phyloP scores from a whole-genome alignment of 2,888 invertebrate genomes.

The Ernsta delagoae region DNA sequence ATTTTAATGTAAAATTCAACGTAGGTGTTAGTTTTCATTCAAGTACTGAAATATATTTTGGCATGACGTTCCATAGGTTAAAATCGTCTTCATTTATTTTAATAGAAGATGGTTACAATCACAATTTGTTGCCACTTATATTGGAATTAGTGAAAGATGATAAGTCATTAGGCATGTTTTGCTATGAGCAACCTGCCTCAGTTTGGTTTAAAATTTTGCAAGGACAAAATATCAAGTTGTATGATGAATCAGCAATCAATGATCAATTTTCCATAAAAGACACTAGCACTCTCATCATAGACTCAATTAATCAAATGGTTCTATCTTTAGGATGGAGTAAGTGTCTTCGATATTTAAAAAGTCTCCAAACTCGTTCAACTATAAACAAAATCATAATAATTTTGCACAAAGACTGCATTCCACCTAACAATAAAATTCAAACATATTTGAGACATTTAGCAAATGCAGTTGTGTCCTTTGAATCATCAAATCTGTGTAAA shows the following conservation, averaged over 20 bases:
- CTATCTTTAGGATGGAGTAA: conserved; percentile 67
- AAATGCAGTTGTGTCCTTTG: conserved; percentile 65
- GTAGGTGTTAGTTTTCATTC: too few relatives aligned
- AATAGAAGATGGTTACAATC: conserved; percentile 69
- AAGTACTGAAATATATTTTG: too few relatives aligned
- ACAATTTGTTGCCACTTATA: conserved; percentile 66
- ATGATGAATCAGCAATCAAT: conserved; percentile 45
- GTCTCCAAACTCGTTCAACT: conserved; percentile 52
- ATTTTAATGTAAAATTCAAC: too few relatives aligned
- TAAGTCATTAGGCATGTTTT: conserved; percentile 56
- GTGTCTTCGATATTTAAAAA: conserved; percentile 58
- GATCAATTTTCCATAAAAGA: conserved; percentile 38
- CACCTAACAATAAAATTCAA: conserved; percentile 65
- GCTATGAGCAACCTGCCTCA: conserved; percentile 64
- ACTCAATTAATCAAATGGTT: conserved; percentile 76
- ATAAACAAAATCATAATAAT: conserved; percentile 64
- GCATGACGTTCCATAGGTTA: conserved; percentile 68
- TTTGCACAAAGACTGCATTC: conserved; percentile 80
- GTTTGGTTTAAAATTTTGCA: conserved; percentile 65
- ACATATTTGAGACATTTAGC: conserved; percentile 77
- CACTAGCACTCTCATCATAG: conserved; percentile 64
- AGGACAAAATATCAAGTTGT: conserved; percentile 50
- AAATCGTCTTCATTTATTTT: conserved; percentile 64
- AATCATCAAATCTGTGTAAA: conserved; percentile 53
- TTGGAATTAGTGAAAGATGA: conserved; percentile 56